Conservation (phyloP, 2,888 invertebrate species). For the Acrobasis consociella region DNA sequence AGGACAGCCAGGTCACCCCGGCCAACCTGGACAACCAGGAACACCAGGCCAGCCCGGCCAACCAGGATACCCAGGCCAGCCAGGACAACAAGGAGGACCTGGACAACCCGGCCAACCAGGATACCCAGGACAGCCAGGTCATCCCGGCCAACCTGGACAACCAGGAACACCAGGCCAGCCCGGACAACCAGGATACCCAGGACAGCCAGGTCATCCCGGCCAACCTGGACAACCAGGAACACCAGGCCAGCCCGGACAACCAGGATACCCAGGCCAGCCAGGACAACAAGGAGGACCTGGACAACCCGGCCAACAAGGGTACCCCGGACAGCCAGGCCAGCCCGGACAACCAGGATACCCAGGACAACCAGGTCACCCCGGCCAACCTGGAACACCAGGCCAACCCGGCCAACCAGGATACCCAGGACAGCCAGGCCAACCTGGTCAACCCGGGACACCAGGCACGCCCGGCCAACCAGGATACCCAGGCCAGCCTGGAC, state of each 20-base stretch:
- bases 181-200: constrained; percentile 36
- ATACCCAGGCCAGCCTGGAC: constrained; percentile 39
- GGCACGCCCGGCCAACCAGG: constrained; percentile 27
- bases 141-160: constrained; percentile 53
- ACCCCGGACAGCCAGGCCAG: constrained; percentile 44
- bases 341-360: constrained; percentile 52
- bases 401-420: constrained; percentile 34
- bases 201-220: no score
- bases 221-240: constrained; percentile 36
- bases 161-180: constrained; percentile 34
- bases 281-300: constrained; percentile 33
- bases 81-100: constrained; percentile 34
- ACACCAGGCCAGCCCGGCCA: constrained; percentile 55
- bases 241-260: constrained; percentile 30
- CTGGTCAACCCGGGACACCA: constrained; percentile 28
- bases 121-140: constrained; percentile 60
- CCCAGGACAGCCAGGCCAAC: constrained; percentile 42
- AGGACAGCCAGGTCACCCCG: constrained; percentile 30
- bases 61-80: constrained; percentile 65
- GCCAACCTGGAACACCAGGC: constrained; percentile 49
- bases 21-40: not conserved
- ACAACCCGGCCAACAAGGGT: constrained; percentile 42
- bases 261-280: constrained; percentile 38
- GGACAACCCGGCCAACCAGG: constrained; percentile 41
- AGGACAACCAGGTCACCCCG: constrained; percentile 36